Percentiles rank a stretch among this genome's conserved stretches.
Conservation (phyloP, 2,888 invertebrate species). For the Erebia ligea region DNA sequence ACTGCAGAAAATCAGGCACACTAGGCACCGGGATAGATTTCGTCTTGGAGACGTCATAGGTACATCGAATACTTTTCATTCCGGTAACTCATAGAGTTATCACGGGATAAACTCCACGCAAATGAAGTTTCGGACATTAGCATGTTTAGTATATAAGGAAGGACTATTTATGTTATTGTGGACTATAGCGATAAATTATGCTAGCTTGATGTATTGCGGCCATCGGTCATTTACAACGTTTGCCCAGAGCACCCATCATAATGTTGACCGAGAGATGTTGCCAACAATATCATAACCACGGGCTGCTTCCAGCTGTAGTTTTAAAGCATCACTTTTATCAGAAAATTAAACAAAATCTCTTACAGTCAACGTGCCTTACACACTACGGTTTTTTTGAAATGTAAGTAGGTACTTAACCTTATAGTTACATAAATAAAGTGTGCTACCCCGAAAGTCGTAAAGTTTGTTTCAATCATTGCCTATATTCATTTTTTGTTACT, state of each 20-base stretch:
- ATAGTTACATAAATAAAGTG: no score
- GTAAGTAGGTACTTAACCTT: no score
- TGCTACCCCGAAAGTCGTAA: no score
- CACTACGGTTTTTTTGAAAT: no score
- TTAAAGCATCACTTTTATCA: conserved; percentile 23
- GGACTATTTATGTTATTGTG: conserved; percentile 22
- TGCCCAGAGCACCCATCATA: conserved; percentile 46
- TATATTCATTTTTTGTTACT: no score
- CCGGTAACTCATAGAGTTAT: no score
- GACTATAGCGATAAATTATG: conserved; percentile 33
- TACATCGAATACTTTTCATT: no score
- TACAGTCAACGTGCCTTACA: no score
- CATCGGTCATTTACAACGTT: conserved; percentile 47
- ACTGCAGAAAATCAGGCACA: no score
- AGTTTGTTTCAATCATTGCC: no score
- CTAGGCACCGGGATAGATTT: no score
- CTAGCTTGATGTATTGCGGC: conserved; percentile 50
- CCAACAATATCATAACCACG: conserved; percentile 64
- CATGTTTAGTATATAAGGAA: conserved; percentile 8
- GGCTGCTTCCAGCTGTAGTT: conserved; percentile 46
- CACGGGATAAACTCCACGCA: neutral
- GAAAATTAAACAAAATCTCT: neutral
- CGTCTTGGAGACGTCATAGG: no score
- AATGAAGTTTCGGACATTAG: neutral
- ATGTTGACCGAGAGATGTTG: conserved; percentile 48